Percentiles rank a stretch among this genome's conserved stretches.
phyloP scores from a whole-genome alignment of 30 jellyfish, hydroid and myxozoan genomes.

The Aurelia coerulea region DNA sequence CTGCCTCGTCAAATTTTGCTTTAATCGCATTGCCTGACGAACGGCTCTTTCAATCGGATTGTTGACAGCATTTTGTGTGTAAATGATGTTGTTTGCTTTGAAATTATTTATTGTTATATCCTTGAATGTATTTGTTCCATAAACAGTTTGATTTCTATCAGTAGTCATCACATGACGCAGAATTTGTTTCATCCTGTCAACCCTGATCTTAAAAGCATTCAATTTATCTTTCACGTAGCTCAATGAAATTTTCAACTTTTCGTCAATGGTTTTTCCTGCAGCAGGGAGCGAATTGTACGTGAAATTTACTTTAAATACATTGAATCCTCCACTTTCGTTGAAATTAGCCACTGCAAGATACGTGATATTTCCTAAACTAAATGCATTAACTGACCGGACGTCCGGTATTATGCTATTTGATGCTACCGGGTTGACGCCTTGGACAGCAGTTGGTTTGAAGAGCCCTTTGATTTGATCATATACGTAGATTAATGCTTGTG shows the following conservation, averaged over 20 bases:
- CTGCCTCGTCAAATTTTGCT: conserved; percentile 26
- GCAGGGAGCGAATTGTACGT: conserved; percentile 19
- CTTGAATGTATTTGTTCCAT: conserved; percentile 23
- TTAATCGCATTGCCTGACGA: conserved; percentile 34
- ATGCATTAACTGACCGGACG: conserved; percentile 84
- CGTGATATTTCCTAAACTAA: conserved; percentile 32
- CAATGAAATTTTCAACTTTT: conserved; percentile 33
- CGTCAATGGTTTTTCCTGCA: conserved; percentile 46
- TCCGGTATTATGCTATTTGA: conserved; percentile 60
- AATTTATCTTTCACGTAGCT: conserved; percentile 24
- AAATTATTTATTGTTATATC: conserved; percentile 25
- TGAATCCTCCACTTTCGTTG: conserved; percentile 67
- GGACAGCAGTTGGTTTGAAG: conserved; percentile 84
- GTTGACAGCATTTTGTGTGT: conserved; percentile 25
- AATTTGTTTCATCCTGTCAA: conserved; percentile 6
- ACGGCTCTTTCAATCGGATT: conserved; percentile 66
- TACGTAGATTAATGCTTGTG: conserved; percentile 82
- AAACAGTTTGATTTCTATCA: conserved; percentile 37
- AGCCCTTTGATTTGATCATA: conserved; percentile 80
- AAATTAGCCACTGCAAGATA: conserved; percentile 89
- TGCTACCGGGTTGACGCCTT: conserved; percentile 79
- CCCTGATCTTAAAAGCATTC: conserved; percentile 34
- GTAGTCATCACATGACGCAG: conserved; percentile 48
- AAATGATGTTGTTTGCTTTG: conserved; percentile 27
- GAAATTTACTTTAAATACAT: conserved; percentile 69